Evolutionary conservation across 2,113 vertebrate genomes (phyloP).

Genomic region (Rhinolophus sinicus): DNA sequence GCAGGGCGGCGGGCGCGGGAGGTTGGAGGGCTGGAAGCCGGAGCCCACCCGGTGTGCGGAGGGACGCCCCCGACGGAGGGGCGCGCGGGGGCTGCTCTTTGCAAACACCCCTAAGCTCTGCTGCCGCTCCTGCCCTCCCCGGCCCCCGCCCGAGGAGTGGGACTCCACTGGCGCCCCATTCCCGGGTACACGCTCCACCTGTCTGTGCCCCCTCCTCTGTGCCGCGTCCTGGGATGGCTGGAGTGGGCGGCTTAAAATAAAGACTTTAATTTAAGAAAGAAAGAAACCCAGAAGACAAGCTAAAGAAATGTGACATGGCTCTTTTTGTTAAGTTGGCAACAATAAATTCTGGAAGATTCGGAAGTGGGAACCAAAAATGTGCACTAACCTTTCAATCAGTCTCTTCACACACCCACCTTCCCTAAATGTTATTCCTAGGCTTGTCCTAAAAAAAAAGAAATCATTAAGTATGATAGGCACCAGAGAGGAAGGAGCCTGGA

Average conservation of each 20-base stretch:
- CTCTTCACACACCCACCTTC: conserved; percentile 49
- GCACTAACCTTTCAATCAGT: conserved; percentile 57
- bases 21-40: accelerated
- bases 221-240: conserved; percentile 56
- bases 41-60: not conserved
- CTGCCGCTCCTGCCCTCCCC: not conserved
- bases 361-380: conserved; percentile 69
- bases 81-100: not conserved
- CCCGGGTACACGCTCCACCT: not conserved
- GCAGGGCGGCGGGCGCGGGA: not conserved
- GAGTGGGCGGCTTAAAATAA: conserved; percentile 53
- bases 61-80: not conserved
- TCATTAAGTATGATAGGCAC: not conserved
- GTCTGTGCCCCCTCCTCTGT: not conserved
- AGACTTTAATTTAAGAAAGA: not conserved
- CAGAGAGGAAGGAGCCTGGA: not conserved
- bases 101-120: not conserved
- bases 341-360: conserved; percentile 57
- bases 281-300: not conserved
- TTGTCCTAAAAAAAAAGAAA: not conserved
- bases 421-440: conserved; percentile 1
- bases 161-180: not conserved
- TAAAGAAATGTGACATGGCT: conserved; percentile 12
- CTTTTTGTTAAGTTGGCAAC: conserved; percentile 63
- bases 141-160: not conserved